Conservation (phyloP, 1,140 invertebrate species). For the Rhyacophila brunnea region DNA sequence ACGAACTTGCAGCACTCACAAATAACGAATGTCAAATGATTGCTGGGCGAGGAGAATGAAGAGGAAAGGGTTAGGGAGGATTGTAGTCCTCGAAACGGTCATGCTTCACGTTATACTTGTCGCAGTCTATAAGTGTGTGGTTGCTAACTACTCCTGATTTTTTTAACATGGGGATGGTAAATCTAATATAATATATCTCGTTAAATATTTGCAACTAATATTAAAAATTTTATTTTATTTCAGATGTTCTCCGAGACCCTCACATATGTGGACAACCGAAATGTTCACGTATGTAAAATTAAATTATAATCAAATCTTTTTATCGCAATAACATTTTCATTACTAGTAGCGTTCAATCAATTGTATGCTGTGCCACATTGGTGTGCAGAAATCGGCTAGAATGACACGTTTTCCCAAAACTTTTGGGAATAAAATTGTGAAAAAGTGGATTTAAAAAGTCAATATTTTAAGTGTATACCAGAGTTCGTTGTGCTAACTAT, state of each 20-base stretch:
- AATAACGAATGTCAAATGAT: no score
- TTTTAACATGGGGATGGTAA: no score
- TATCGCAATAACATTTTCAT: not conserved
- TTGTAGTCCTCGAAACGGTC: no score
- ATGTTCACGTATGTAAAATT: conserved; percentile 58
- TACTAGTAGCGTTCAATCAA: not conserved
- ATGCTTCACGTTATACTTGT: no score
- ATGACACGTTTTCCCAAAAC: not conserved
- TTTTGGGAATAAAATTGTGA: not conserved
- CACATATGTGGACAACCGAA: conserved; percentile 63
- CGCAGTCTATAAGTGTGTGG: no score
- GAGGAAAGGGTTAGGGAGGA: no score
- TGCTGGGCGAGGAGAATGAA: no score
- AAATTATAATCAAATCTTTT: conserved; percentile 18
- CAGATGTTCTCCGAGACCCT: conserved; percentile 66
- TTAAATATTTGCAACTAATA: no score
- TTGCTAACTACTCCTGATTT: no score
- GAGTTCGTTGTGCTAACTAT: no score
- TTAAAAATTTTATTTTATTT: conserved; percentile 12
- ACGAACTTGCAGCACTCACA: no score
- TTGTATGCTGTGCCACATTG: not conserved
- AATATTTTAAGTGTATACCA: not conserved
- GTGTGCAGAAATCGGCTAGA: not conserved
- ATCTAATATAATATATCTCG: no score
- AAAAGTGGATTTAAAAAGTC: not conserved